These are phyloP conservation scores for Tuberolachnus salignus DNA, from an alignment of 2,888 invertebrate genomes.

Conservation along the genomic window DNA sequence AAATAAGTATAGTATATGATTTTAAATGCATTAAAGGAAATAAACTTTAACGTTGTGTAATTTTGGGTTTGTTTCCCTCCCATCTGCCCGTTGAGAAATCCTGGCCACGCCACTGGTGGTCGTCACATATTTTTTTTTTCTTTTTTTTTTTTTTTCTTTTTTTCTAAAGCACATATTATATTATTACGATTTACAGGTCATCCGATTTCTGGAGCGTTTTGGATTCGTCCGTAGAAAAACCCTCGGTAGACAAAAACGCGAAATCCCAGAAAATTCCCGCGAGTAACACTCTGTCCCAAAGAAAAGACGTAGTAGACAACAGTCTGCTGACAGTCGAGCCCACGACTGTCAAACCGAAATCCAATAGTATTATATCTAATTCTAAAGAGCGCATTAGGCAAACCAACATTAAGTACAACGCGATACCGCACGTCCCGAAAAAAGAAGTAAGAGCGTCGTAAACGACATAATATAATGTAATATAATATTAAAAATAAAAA, in stretches of 20 bases:
- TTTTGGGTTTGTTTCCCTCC: too few relatives aligned
- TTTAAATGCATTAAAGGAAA: too few relatives aligned
- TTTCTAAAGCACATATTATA: slow-evolving; percentile 22
- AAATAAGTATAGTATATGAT: too few relatives aligned
- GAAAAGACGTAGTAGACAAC: slow-evolving; percentile 38
- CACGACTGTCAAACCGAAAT: slow-evolving; percentile 32
- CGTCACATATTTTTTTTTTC: too few relatives aligned
- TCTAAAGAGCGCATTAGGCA: slow-evolving; percentile 41
- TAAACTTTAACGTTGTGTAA: too few relatives aligned
- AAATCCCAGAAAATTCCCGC: slow-evolving; percentile 44
- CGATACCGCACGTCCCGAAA: slow-evolving; percentile 18
- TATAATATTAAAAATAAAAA: too few relatives aligned
- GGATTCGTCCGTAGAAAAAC: slow-evolving; percentile 43
- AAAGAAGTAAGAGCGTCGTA: slow-evolving; percentile 50
- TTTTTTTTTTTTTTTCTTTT: too few relatives aligned
- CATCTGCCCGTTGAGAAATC: too few relatives aligned
- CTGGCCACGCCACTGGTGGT: too few relatives aligned
- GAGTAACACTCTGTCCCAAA: slow-evolving; percentile 43
- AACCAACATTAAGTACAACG: slow-evolving; percentile 45
- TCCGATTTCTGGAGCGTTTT: slow-evolving; percentile 35
- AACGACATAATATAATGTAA: too few relatives aligned
- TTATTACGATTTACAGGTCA: slow-evolving; percentile 50
- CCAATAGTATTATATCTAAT: slow-evolving; percentile 50
- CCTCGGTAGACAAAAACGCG: slow-evolving; percentile 41
- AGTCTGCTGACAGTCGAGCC: slow-evolving; percentile 25